A percentile compares a stretch with the other conserved stretches of the same genome.
Conservation (phyloP, 1,140 invertebrate species). For the Neomicropteryx cornuta region DNA sequence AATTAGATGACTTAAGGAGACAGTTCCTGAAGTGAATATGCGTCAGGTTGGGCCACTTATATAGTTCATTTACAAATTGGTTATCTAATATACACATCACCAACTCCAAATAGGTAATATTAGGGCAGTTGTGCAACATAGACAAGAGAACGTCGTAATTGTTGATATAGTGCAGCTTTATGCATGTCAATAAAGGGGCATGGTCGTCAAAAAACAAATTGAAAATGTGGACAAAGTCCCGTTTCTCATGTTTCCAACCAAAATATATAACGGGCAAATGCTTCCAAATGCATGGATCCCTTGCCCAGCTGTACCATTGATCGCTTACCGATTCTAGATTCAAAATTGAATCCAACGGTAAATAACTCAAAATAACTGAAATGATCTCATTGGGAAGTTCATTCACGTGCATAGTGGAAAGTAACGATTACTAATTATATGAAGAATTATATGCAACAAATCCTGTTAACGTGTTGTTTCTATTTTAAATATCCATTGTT, state of each 20-base stretch:
- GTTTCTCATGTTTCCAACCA: no score
- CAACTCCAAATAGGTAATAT: slow-evolving; percentile 27
- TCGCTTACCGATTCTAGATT: slow-evolving; percentile 24
- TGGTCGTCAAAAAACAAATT: no score
- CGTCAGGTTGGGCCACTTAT: slow-evolving; percentile 25
- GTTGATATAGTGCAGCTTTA: slow-evolving; percentile 33
- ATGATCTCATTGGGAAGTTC: slow-evolving; percentile 32
- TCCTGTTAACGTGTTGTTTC: no score
- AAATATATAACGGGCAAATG: slow-evolving; percentile 23
- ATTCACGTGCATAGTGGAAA: no score
- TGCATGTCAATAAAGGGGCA: no score
- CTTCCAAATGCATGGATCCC: slow-evolving; percentile 27
- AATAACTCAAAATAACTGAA: slow-evolving; percentile 27
- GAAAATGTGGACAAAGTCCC: no score
- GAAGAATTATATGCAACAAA: no score
- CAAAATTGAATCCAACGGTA: slow-evolving; percentile 25
- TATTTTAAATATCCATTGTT: no score
- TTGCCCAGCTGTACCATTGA: slow-evolving; percentile 25
- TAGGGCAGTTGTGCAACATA: slow-evolving; percentile 24
- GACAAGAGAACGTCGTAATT: slow-evolving; percentile 23
- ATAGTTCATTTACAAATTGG: slow-evolving; percentile 25
- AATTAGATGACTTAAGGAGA: slow-evolving; percentile 20
- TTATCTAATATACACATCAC: slow-evolving; percentile 29
- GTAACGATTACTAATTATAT: no score
- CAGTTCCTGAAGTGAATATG: slow-evolving; percentile 31